Evolutionary conservation across 1,140 invertebrate species (phyloP), one percentile per base, ranked within the genome.

Genomic region (Drosophila mauritiana): DNA sequence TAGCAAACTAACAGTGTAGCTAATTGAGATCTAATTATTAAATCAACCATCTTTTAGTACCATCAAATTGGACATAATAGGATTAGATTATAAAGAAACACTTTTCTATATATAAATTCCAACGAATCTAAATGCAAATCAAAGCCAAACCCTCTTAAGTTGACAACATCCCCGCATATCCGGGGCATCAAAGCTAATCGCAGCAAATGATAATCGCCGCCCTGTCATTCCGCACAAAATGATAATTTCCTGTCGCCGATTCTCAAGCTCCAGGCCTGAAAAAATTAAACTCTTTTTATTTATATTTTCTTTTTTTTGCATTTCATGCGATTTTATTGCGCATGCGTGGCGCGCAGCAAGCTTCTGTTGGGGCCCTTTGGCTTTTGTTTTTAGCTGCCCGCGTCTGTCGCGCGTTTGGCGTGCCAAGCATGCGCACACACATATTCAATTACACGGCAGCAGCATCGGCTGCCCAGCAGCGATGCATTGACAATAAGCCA

Each of bases 371-470:
- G 27, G 55, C 78, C 49, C 40, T 61, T 76, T 48, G n/a, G 31
- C 34, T 42, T 45, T 58, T 57, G 17, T 45, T 55, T 53, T 42
- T 27, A 4, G 40, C 55, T 86, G 54, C 82, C 70, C 78, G 83
- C 80, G 74, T 80, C 80, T 46, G 69, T 78, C 82, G 70, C 75
- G 80, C 72, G 79, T 80, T 83, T 59, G 69, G 83, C 84, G 79
- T 74, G 74, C 56, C 83, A 77, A 59, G 79, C 80, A 83, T 89
- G 84, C 80, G 80, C 79, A 86, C 63, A 86, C 63, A 76, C 78
- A 86, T 84, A 84, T 86, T 86, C 83, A 86, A 86, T 86, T 86
- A 81, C 82, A 86, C 73, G 64, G 43, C 61, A 62, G 76, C 48
- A 20, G 46, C 55, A 61, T 36, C 59, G 49, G 43, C 49, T 61